Conservation (phyloP, 2,113 vertebrate genomes). For the Passer domesticus region DNA sequence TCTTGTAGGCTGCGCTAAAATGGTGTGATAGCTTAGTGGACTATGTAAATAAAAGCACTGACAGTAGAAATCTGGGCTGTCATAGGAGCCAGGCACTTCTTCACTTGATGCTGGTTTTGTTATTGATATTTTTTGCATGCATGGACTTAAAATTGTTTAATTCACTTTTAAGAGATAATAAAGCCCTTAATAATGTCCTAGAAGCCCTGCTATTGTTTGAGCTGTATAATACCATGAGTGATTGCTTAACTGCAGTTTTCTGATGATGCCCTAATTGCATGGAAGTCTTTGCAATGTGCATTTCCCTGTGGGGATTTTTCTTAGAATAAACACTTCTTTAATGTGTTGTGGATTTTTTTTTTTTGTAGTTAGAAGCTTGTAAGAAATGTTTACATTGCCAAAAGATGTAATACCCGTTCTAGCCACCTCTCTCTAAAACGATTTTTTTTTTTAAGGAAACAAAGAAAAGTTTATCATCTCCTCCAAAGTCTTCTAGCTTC, state of each 20-base stretch:
- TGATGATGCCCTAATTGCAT: neutral
- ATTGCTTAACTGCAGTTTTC: neutral
- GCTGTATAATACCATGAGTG: neutral
- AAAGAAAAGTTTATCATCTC: neutral
- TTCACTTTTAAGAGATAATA: neutral
- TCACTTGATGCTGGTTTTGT: neutral
- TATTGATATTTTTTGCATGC: neutral
- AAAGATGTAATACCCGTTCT: neutral
- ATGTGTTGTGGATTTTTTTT: neutral
- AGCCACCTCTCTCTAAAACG: neutral
- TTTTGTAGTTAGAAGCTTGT: neutral
- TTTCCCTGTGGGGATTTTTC: neutral
- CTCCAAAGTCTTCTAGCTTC: neutral
- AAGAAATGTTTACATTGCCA: neutral
- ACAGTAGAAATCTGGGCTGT: neutral
- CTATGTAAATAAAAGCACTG: neutral
- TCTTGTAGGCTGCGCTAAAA: slow-evolving; percentile 18
- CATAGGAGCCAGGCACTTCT: neutral
- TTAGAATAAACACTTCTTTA: neutral
- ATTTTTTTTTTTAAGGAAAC: neutral
- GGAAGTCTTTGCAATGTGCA: neutral
- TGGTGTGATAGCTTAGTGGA: neutral
- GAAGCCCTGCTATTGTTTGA: neutral
- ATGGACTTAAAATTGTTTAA: neutral
- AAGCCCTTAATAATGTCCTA: neutral